Conservation (phyloP, 2,113 vertebrate species). For the Trogon melanurus region DNA sequence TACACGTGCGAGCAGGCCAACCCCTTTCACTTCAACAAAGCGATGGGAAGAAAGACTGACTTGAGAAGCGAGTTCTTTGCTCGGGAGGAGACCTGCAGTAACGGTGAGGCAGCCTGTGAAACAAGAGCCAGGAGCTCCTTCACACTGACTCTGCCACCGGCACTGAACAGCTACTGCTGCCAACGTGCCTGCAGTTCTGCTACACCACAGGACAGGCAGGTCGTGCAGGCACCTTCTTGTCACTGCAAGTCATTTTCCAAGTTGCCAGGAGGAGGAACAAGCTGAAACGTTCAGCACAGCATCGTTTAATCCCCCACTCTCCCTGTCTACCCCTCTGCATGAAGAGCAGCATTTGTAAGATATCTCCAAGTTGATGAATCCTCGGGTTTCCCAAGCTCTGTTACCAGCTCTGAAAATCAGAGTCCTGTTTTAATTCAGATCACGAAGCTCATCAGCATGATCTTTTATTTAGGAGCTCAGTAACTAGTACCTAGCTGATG, state of each 20-base stretch:
- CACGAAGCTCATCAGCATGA: background rate
- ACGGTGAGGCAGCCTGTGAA: background rate
- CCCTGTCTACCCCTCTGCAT: background rate
- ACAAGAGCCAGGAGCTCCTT: background rate
- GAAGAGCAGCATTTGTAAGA: background rate
- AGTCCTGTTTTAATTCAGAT: background rate
- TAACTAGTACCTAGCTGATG: background rate
- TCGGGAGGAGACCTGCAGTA: background rate
- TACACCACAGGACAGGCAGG: background rate
- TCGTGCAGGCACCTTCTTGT: background rate
- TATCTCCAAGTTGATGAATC: background rate
- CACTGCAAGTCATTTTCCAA: background rate
- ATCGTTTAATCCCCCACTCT: background rate
- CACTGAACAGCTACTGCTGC: background rate
- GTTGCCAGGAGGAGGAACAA: background rate
- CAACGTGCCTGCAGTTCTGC: background rate
- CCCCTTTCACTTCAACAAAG: background rate
- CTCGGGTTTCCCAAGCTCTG: background rate
- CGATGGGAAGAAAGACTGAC: background rate
- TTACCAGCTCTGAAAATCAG: background rate
- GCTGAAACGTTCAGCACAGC: background rate
- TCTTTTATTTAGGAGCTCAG: background rate
- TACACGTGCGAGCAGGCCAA: background rate
- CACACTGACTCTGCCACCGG: background rate
- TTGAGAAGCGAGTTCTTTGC: background rate